A percentile compares a stretch with the other conserved stretches of the same genome.
These are phyloP conservation scores for Pseudococcus viburni DNA, from an alignment of 2,888 invertebrate species.

Conservation along the genomic window DNA sequence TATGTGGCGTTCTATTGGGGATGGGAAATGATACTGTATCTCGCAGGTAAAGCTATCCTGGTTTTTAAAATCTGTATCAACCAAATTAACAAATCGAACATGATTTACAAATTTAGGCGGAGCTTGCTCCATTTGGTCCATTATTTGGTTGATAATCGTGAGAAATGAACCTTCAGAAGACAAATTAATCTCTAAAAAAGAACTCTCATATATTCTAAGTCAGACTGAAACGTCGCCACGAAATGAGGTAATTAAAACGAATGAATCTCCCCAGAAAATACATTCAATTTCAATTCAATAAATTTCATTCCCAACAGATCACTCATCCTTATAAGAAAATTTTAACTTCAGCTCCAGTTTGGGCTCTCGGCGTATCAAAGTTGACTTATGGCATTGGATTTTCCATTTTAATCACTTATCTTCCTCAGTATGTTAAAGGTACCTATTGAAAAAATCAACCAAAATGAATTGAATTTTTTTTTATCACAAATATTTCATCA, in stretches of 20 bases:
- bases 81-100: too few relatives aligned
- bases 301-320: not conserved
- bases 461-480: not conserved
- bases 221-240: not conserved
- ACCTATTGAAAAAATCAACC: not conserved
- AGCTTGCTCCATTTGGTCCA: not conserved
- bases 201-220: not conserved
- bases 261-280: not conserved
- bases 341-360: conserved; percentile 1
- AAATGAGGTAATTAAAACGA: not conserved
- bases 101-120: not conserved
- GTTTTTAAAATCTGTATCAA: too few relatives aligned
- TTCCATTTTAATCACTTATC: not conserved
- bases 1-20: conserved; percentile 10
- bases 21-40: conserved; percentile 47
- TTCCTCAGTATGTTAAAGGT: conserved; percentile 57
- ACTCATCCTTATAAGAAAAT: not conserved
- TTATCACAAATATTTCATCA: too few relatives aligned
- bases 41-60: conserved; percentile 74
- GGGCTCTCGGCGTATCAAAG: conserved; percentile 4
- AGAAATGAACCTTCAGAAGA: not conserved
- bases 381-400: not conserved
- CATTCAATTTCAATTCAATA: not conserved
- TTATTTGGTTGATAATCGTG: not conserved
- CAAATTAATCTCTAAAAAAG: not conserved